Evolutionary conservation across 2,113 vertebrate genomes (phyloP).

Genomic region (Donacobius atricapilla): DNA sequence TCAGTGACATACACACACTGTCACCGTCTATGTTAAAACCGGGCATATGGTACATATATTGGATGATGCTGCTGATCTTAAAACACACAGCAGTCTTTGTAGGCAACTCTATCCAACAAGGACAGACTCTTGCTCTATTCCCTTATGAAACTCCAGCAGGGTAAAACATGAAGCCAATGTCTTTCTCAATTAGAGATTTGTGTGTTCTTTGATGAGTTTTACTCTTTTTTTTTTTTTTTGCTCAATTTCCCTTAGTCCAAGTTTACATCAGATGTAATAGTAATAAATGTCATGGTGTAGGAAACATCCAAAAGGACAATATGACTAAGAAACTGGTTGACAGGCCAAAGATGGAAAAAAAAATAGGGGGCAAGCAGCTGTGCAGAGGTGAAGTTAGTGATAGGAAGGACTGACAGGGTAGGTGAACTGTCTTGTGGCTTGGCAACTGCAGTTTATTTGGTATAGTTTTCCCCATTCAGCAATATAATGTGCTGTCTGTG

Average conservation of each 20-base stretch:
- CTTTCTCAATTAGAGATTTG: neutral
- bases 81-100: neutral
- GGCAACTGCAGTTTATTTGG: conserved; percentile 19
- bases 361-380: neutral
- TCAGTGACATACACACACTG: neutral
- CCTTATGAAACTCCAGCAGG: neutral
- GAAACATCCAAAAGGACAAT: neutral
- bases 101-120: neutral
- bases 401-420: conserved; percentile 2
- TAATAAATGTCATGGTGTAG: neutral
- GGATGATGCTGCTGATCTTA: neutral
- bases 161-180: neutral
- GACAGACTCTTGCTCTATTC: neutral
- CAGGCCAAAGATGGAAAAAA: neutral
- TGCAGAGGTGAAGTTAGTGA: neutral
- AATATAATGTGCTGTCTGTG: neutral
- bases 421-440: conserved; percentile 17
- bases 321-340: neutral
- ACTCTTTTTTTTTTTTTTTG: neutral
- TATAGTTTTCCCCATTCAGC: neutral
- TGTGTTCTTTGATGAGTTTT: neutral
- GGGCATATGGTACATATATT: neutral
- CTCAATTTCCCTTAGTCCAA: neutral
- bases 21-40: neutral
- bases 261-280: neutral